A percentile compares a stretch with the other conserved stretches of the same genome.
phyloP scores from a whole-genome alignment of 2,797 vertebrate genomes.

The Schizopygopsis malacanthus region DNA sequence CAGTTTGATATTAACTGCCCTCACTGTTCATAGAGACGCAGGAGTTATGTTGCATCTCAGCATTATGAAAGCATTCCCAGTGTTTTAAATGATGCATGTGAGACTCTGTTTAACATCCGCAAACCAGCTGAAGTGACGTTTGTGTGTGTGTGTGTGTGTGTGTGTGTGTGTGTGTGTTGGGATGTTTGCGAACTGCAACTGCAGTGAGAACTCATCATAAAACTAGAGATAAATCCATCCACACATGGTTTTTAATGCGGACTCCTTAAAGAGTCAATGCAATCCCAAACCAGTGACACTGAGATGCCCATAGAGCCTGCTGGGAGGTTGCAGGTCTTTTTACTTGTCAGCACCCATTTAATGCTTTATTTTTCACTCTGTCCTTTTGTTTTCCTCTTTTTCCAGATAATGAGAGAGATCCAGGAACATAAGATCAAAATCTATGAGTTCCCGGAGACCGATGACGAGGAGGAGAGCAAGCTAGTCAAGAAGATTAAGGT shows the following conservation, averaged over 20 bases:
- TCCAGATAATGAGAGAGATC: conserved; percentile 96
- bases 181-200: not conserved
- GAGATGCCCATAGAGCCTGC: not conserved
- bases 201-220: conserved; percentile 18
- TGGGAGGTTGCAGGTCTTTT: not conserved
- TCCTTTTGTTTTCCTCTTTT: not conserved
- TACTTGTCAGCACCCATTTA: conserved; percentile 10
- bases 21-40: not conserved
- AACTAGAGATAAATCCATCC: conserved; percentile 4
- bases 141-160: too few relatives aligned
- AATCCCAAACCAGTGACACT: not conserved
- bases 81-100: conserved; percentile 6
- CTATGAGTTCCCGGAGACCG: conserved; percentile 96
- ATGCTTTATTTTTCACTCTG: conserved; percentile 20
- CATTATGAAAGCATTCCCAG: not conserved
- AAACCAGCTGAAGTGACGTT: conserved; percentile 3
- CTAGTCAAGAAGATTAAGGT: conserved; percentile 96
- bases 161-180: too few relatives aligned
- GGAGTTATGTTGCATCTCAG: conserved; percentile 4
- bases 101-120: conserved; percentile 8
- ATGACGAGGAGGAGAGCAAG: conserved; percentile 96
- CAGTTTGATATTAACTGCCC: conserved; percentile 12
- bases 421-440: conserved; percentile 98
- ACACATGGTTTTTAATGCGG: not conserved
- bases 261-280: not conserved